Evolutionary conservation across 2,113 vertebrate genomes (phyloP).

Genomic region (Triplophysa rosa): DNA sequence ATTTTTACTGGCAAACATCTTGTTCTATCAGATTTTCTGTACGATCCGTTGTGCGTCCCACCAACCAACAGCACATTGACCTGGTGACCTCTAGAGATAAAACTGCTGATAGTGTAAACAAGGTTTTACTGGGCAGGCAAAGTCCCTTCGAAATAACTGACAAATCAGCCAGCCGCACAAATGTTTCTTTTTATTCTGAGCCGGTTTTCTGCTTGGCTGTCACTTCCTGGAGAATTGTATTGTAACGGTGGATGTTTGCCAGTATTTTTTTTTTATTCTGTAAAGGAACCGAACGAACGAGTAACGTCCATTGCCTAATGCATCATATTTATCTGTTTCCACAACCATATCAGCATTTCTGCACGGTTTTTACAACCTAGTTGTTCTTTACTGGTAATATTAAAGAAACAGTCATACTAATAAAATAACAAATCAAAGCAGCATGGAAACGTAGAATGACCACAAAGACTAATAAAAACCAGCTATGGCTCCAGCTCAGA

Average conservation of each 20-base stretch:
- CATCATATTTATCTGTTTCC: slow-evolving; percentile 6
- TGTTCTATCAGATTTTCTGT: too few species aligned
- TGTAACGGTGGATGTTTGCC: slow-evolving; percentile 15
- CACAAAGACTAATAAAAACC: slow-evolving; percentile 11
- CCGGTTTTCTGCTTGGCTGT: slow-evolving; percentile 8
- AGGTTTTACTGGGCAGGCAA: too few species aligned
- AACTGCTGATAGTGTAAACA: too few species aligned
- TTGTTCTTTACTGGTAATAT: slow-evolving; percentile 1
- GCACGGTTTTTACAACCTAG: slow-evolving; percentile 2
- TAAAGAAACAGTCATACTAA: not conserved
- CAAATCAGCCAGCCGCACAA: not conserved
- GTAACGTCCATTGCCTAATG: not conserved
- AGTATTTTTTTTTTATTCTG: not conserved
- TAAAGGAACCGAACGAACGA: slow-evolving; percentile 12
- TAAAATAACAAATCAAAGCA: slow-evolving; percentile 23
- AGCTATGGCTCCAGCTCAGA: not conserved
- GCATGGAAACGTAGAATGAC: not conserved
- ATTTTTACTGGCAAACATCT: too few species aligned
- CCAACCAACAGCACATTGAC: too few species aligned
- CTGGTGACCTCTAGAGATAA: too few species aligned
- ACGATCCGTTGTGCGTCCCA: too few species aligned
- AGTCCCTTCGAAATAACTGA: not conserved
- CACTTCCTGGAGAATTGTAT: not conserved
- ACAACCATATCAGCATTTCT: slow-evolving; percentile 4
- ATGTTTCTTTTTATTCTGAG: slow-evolving; percentile 4